Evolutionary conservation across 2,797 vertebrate genomes (phyloP).

Genomic region (Sphenopsis melanotis): DNA sequence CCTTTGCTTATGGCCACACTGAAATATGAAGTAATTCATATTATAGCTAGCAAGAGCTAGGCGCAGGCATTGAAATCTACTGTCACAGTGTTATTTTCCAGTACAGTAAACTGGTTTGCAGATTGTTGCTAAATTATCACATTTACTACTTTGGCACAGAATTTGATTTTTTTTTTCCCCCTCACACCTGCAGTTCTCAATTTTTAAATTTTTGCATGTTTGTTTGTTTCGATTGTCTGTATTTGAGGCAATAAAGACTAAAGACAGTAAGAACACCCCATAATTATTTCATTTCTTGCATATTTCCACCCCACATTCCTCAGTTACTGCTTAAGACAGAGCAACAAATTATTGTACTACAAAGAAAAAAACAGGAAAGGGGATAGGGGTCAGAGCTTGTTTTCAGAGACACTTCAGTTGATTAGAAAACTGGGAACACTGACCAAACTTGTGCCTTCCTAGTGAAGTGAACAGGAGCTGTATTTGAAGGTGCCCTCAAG

Average conservation of each 20-base stretch:
- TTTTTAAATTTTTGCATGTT: neutral
- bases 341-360: neutral
- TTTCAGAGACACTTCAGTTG: neutral
- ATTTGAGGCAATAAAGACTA: neutral
- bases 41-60: neutral
- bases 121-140: neutral
- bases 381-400: fast-evolving
- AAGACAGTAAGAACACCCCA: neutral
- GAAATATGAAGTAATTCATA: neutral
- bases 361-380: neutral
- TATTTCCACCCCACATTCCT: neutral
- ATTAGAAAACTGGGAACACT: neutral
- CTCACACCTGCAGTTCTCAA: neutral
- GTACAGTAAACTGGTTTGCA: neutral
- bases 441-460: neutral
- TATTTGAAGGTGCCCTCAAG: neutral
- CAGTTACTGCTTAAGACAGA: neutral
- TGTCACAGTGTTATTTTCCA: neutral
- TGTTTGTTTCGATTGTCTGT: neutral
- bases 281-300: neutral
- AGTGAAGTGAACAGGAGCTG: neutral
- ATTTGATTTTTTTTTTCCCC: neutral
- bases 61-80: neutral
- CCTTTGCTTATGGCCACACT: neutral
- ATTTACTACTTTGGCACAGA: neutral